Conservation (phyloP, 2,113 vertebrate genomes). For the Hoplias malabaricus region DNA sequence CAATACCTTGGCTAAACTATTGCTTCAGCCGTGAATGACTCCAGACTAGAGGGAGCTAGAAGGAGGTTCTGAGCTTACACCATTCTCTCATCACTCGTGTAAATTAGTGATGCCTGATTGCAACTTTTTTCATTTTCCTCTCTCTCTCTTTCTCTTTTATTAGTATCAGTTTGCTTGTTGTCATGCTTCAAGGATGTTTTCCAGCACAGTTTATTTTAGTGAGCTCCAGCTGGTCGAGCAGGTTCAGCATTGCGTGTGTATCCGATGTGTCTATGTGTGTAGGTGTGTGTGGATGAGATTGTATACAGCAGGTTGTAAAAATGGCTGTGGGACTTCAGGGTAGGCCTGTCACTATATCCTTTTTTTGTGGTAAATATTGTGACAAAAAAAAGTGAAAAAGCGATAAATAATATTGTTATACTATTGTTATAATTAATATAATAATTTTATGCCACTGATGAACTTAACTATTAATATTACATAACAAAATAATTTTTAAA, state of each 20-base stretch:
- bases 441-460: too few relatives aligned
- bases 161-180: constrained; percentile 60
- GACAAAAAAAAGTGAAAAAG: too few relatives aligned
- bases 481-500: too few relatives aligned
- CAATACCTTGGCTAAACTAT: too few relatives aligned
- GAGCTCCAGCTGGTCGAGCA: constrained; percentile 73
- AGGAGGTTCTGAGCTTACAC: not conserved
- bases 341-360: too few relatives aligned
- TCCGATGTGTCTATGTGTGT: constrained; percentile 41
- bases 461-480: too few relatives aligned
- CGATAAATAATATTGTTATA: too few relatives aligned
- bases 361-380: too few relatives aligned
- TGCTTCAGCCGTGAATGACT: not conserved
- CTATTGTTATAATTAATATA: too few relatives aligned
- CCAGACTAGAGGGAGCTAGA: not conserved
- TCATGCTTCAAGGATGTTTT: constrained; percentile 73
- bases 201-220: constrained; percentile 80
- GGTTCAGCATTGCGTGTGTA: constrained; percentile 75
- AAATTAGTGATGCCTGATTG: not conserved
- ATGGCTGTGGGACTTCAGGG: too few relatives aligned
- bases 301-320: constrained; percentile 25
- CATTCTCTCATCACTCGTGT: not conserved
- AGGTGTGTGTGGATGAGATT: constrained; percentile 6
- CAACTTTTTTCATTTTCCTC: not conserved
- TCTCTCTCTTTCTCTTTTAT: constrained; percentile 58